Base-by-base conservation (phyloP, 2,888 invertebrate species). In the Sminthurinus aureus region DNA sequence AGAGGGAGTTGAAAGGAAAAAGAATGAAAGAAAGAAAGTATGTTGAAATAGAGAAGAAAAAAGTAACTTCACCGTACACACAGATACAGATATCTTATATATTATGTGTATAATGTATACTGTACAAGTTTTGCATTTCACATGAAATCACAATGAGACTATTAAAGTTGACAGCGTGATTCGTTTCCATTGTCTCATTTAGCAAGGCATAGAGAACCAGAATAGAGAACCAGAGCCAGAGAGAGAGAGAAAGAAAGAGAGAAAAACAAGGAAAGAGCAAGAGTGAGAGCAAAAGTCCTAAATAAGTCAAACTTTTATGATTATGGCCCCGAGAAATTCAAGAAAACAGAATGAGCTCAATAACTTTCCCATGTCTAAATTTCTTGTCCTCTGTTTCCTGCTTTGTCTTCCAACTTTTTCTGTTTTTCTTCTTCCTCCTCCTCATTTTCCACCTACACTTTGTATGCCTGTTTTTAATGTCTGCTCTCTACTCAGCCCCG, bases 241-340 rank as follows among this genome's bases (percentile, higher is more conserved):
- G 38, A 38, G 38, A 38, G 6, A 1, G 38, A 6, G 38, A 38
- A 38, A 38, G 38, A 6, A 38, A 38, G 6, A 38, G 38, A 38
- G 38, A 38, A 38, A 38, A 38, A 38, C 3, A 38, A 38, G 38
- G 38, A 38, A 38, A 38, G 38, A 38, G 38, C 6, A 6, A 38
- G 6, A 38, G 38, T 38, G 38, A 38, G 38, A 38, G 38, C 6
- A 38, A 58, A 58, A 58, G 58, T 18, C 18, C 18, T n/a, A 69
- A 69, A 69, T 69, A 69, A 69, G 69, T 69, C 69, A 71, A 71
- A 24, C 26, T 71, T 71, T 71, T 71, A 71, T 71, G 71, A 71
- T 71, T 71, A 71, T 71, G 22, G 20, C 24, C 26, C 24, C 8
- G 4, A 13, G 22, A 26, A 71, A 15, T 22, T 26, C 26, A 24